phyloP scores from a whole-genome alignment of 2,113 vertebrate genomes.

The Hylia prasina region DNA sequence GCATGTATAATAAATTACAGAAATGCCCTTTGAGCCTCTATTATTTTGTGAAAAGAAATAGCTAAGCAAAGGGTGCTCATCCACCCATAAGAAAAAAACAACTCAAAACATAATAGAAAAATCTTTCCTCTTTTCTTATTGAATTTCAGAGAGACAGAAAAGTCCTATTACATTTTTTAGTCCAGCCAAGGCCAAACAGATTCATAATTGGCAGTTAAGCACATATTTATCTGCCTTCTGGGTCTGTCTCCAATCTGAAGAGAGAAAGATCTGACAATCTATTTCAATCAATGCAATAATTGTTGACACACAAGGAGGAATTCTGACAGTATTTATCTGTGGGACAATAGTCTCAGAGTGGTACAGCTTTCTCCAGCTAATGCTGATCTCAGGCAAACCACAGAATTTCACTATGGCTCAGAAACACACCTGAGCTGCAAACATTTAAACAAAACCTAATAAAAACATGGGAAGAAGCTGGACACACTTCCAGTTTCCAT shows the following conservation, averaged over 20 bases:
- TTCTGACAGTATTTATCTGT: neutral
- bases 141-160: neutral
- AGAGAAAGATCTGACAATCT: neutral
- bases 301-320: neutral
- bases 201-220: conserved; percentile 33
- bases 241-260: neutral
- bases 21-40: neutral
- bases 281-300: conserved; percentile 4
- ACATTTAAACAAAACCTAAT: neutral
- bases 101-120: neutral
- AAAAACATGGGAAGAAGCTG: neutral
- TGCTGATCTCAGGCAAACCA: neutral
- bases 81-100: neutral
- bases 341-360: neutral
- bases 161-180: neutral
- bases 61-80: conserved; percentile 5
- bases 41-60: conserved; percentile 8
- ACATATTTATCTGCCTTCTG: conserved; percentile 19
- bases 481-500: neutral
- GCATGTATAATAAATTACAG: conserved; percentile 22
- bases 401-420: neutral
- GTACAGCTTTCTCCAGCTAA: neutral
- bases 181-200: neutral
- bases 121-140: neutral
- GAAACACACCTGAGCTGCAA: neutral